These are phyloP conservation scores for Idris sp. DNA, from an alignment of 1,140 invertebrate species.

Conservation along the genomic window DNA sequence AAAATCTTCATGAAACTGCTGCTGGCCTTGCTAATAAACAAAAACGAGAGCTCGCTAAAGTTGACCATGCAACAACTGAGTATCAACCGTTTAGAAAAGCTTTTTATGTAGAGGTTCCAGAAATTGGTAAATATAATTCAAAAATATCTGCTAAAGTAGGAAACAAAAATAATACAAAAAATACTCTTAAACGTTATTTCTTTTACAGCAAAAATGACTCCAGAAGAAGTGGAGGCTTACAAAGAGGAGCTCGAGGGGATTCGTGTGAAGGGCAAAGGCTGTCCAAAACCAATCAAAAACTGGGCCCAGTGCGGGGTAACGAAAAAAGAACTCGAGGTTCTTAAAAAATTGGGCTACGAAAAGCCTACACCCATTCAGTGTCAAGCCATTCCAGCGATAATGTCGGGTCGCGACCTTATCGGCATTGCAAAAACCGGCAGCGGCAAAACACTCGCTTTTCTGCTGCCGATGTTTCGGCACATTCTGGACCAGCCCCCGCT, in stretches of 20 bases:
- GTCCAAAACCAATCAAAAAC: slow-evolving; percentile 95
- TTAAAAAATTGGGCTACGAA: slow-evolving; percentile 95
- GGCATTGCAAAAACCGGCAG: slow-evolving; percentile 99
- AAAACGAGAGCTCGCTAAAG: slow-evolving; percentile 92
- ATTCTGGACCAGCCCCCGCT: slow-evolving; percentile 95
- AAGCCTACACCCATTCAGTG: slow-evolving; percentile 99
- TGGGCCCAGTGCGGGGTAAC: slow-evolving; percentile 99
- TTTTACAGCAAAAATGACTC: slow-evolving; percentile 90
- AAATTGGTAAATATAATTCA: slow-evolving; percentile 78
- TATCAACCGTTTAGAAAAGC: slow-evolving; percentile 95
- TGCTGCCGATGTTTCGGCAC: slow-evolving; percentile 99
- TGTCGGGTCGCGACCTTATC: slow-evolving; percentile 97
- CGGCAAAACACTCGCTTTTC: slow-evolving; percentile 98
- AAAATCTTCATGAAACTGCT: slow-evolving; percentile 95
- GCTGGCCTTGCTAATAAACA: slow-evolving; percentile 92
- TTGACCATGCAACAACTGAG: slow-evolving; percentile 89
- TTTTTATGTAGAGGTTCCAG: slow-evolving; percentile 97
- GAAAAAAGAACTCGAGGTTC: slow-evolving; percentile 95
- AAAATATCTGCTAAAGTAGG: no score
- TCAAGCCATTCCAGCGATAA: slow-evolving; percentile 99
- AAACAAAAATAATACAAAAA: no score
- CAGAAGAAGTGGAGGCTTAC: slow-evolving; percentile 91
- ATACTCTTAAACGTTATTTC: no score
- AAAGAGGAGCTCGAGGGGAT: slow-evolving; percentile 91
- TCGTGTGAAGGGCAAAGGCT: slow-evolving; percentile 90